A percentile compares a stretch with the other conserved stretches of the same genome.
Evolutionary conservation across 2,113 vertebrate species (phyloP).

Genomic region (Echinops telfairi): DNA sequence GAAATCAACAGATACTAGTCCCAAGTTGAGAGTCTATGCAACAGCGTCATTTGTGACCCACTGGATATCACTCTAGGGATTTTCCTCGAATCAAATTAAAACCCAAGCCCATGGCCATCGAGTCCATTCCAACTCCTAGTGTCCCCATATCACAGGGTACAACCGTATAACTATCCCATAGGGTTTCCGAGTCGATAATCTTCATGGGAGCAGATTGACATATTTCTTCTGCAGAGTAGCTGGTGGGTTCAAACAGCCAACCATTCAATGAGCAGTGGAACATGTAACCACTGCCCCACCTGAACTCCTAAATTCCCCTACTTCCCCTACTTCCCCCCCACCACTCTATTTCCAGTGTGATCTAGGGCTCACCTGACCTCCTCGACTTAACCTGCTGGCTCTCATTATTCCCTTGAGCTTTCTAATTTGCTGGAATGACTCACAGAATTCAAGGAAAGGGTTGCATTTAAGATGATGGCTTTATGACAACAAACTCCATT

Average conservation of each 20-base stretch:
- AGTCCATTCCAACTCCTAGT: neutral
- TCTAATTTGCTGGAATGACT: neutral
- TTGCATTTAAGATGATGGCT: neutral
- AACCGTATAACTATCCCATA: neutral
- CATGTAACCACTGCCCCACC: neutral
- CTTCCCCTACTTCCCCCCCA: too few species aligned
- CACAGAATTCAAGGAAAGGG: neutral
- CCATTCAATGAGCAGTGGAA: neutral
- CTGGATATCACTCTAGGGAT: neutral
- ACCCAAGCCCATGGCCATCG: neutral
- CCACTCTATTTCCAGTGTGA: neutral
- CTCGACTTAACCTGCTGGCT: too few species aligned
- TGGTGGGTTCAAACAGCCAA: neutral
- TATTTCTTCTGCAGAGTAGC: neutral
- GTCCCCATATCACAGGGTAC: neutral
- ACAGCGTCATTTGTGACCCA: neutral
- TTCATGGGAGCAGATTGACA: neutral
- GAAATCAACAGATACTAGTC: neutral
- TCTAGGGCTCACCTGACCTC: too few species aligned
- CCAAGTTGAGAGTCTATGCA: neutral
- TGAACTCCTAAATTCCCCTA: neutral
- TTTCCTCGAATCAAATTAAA: neutral
- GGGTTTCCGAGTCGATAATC: neutral
- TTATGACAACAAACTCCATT: neutral
- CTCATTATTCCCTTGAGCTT: neutral